Base-by-base conservation (phyloP, 2,113 vertebrate genomes). In the Castor canadensis region DNA sequence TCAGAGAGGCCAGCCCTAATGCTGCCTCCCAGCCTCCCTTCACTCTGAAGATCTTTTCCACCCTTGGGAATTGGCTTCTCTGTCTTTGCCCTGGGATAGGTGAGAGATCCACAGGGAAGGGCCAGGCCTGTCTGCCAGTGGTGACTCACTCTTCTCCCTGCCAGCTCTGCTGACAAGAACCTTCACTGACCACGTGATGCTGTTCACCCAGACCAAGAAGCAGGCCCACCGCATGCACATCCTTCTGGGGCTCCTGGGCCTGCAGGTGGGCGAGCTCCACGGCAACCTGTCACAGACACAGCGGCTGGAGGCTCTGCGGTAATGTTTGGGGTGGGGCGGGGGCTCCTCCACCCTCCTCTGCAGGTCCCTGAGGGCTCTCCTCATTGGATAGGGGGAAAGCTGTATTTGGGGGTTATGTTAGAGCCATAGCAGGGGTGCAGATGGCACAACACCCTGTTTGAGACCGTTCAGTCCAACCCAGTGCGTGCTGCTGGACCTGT, bases 131-230 rank as follows among this genome's bases (percentile, higher is more conserved):
- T 20, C 32, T 71, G 11, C 26, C 4, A 0, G 19, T 24, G 47
- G 47, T 32, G 81, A 22, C 96, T 98, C 56, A 64, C 13, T 88
- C 26, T 45, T 77, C 75, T 90, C 26, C 95, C 35, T 95, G 93
- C 58, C 81, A 99, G 99, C 99, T 75, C 98, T 99, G 35, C 98
- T 99, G 96, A 99, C 99, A 0, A 98, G 99, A 88, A 99, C 99
- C 0, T 99, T 99, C 98, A 99, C 98, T 15, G 99, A 99, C 82
- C 99, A 99, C 0, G 99, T 99, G 97, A 99, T 99, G 99, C 94
- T 99, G 10, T 99, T 99, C 98, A 99, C 99, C 19, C 99, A 99
- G 98, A 99, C 99, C 17, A 99, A 99, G 98, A 99, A 99, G 95
- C 99, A 99, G 96, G 99, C 99, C 28, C 99, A 99, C 89, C 99